phyloP scores from a whole-genome alignment of 2,888 invertebrate genomes.

The Megalurothrips usitatus region DNA sequence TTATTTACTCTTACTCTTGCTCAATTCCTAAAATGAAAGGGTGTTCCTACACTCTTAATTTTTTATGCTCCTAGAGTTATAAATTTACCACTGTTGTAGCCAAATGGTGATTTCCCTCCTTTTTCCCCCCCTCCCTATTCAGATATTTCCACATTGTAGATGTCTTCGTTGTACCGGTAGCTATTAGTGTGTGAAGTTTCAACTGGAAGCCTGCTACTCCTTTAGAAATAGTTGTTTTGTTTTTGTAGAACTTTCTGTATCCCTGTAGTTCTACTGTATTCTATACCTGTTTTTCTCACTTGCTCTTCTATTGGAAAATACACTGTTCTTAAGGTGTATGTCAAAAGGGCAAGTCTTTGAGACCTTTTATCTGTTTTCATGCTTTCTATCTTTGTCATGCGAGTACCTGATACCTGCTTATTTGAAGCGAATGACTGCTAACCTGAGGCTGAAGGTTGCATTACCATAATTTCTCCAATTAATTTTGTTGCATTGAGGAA shows the following conservation, averaged over 20 bases:
- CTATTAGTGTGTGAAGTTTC: too few species aligned
- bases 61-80: constrained; percentile 12
- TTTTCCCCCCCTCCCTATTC: not conserved
- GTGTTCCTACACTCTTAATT: not conserved
- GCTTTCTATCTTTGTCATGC: not conserved
- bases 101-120: not conserved
- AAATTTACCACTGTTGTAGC: not conserved
- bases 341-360: too few species aligned
- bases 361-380: not conserved
- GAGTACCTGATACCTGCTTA: not conserved
- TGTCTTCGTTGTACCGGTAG: not conserved
- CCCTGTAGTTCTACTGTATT: constrained; percentile 14
- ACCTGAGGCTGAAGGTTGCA: not conserved
- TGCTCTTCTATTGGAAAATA: not conserved
- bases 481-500: not conserved
- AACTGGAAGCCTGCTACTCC: not conserved
- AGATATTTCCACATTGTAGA: not conserved
- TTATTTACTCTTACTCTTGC: constrained; percentile 4
- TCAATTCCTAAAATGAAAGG: not conserved
- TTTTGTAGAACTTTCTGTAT: not conserved
- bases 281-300: not conserved
- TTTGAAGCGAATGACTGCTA: not conserved
- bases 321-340: too few species aligned
- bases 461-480: not conserved
- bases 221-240: not conserved